phyloP scores from a whole-genome alignment of 2,113 vertebrate species.

The Nannospalax galili region DNA sequence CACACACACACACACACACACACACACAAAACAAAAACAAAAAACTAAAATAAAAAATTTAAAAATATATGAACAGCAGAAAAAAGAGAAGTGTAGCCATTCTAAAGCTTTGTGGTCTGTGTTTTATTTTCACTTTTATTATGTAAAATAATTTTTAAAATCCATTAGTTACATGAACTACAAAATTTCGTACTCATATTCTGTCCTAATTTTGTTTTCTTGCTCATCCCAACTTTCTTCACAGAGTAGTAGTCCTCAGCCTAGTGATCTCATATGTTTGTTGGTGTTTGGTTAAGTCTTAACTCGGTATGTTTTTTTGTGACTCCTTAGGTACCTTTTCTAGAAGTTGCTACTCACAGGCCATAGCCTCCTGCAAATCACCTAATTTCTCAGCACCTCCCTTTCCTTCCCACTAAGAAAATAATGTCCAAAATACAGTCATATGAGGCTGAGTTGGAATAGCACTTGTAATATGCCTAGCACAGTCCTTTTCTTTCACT shows the following conservation, averaged over 20 bases:
- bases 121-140: slow-evolving; percentile 3
- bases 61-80: not conserved
- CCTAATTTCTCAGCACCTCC: not conserved
- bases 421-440: not conserved
- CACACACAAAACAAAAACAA: too few species aligned
- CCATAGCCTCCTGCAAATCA: not conserved
- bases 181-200: slow-evolving; percentile 7
- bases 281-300: not conserved
- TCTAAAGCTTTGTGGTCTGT: slow-evolving; percentile 22
- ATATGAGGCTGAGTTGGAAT: not conserved
- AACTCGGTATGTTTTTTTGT: not conserved
- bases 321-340: not conserved
- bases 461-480: not conserved
- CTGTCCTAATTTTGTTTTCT: slow-evolving; percentile 26
- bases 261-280: not conserved
- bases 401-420: not conserved
- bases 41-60: not conserved
- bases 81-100: not conserved
- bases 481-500: not conserved
- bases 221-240: not conserved
- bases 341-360: not conserved
- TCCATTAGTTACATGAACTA: not conserved
- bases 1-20: too few species aligned
- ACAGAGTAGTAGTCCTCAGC: not conserved
- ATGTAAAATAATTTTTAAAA: slow-evolving; percentile 16